These are phyloP conservation scores for Clarias gariepinus DNA, from an alignment of 2,113 vertebrate species.

Conservation along the genomic window DNA sequence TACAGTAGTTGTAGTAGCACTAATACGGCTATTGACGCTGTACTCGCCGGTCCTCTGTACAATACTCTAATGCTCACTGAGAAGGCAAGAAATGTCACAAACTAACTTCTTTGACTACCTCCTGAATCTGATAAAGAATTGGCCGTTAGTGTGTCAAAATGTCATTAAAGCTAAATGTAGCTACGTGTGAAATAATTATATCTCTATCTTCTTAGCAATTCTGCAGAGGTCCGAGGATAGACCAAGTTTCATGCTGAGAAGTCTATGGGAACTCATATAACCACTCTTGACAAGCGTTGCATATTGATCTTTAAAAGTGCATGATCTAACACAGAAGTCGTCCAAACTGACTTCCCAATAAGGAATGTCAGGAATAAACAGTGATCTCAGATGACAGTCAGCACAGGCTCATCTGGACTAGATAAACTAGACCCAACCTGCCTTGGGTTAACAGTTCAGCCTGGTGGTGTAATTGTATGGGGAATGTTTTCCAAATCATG, in stretches of 20 bases:
- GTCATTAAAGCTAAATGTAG: too few species aligned
- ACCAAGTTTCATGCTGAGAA: background rate
- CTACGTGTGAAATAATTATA: too few species aligned
- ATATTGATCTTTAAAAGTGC: background rate
- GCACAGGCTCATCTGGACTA: background rate
- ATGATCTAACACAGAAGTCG: background rate
- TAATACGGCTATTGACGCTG: too few species aligned
- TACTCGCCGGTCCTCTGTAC: too few species aligned
- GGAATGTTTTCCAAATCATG: background rate
- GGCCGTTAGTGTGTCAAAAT: too few species aligned
- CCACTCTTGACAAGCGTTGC: too few species aligned
- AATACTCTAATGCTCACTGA: too few species aligned
- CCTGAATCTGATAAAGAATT: too few species aligned
- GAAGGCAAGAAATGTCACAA: too few species aligned
- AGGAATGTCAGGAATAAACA: background rate
- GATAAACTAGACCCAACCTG: background rate
- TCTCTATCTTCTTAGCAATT: background rate
- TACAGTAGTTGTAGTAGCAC: too few species aligned
- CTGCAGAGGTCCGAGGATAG: background rate
- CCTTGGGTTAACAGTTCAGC: background rate
- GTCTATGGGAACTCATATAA: background rate
- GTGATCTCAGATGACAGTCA: too few species aligned
- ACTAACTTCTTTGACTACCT: too few species aligned
- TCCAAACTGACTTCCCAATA: background rate
- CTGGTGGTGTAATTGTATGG: background rate